phyloP scores from a whole-genome alignment of 2,888 invertebrate species.

The Calameuta pallipes region DNA sequence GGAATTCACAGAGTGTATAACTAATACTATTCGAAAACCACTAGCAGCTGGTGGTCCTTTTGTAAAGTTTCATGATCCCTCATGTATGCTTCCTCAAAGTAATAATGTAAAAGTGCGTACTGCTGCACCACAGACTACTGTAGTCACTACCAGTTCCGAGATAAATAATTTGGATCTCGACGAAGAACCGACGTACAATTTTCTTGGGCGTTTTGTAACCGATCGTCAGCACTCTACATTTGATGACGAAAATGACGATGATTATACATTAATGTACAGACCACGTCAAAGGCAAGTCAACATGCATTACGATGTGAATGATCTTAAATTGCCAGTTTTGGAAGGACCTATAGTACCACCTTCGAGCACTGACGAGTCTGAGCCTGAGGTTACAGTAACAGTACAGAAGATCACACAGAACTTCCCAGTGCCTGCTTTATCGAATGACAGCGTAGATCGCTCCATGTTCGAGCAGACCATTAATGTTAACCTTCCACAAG shows the following conservation, averaged over 20 bases:
- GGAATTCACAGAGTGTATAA: constrained; percentile 19
- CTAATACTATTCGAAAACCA: not conserved
- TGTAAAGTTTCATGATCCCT: no score
- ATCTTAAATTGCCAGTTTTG: constrained; percentile 48
- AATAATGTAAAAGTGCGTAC: no score
- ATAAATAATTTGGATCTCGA: not conserved
- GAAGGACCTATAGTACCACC: constrained; percentile 31
- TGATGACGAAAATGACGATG: constrained; percentile 47
- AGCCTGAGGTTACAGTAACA: constrained; percentile 46
- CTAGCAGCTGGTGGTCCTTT: not conserved
- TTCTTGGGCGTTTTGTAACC: constrained; percentile 35
- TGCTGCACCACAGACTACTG: no score
- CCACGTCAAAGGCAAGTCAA: constrained; percentile 14
- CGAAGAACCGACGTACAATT: constrained; percentile 21
- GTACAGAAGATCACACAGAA: constrained; percentile 27
- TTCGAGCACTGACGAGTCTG: constrained; percentile 19
- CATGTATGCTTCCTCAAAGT: no score
- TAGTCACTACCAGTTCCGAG: no score
- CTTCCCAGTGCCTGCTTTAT: not conserved
- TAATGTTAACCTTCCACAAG: not conserved
- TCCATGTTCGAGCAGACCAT: not conserved
- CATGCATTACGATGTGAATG: constrained; percentile 45
- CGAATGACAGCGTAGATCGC: not conserved
- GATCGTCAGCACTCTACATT: constrained; percentile 31
- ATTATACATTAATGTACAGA: constrained; percentile 51